These are phyloP conservation scores for Drosophila kokeensis DNA, from an alignment of 2,888 invertebrate species.

Conservation along the genomic window DNA sequence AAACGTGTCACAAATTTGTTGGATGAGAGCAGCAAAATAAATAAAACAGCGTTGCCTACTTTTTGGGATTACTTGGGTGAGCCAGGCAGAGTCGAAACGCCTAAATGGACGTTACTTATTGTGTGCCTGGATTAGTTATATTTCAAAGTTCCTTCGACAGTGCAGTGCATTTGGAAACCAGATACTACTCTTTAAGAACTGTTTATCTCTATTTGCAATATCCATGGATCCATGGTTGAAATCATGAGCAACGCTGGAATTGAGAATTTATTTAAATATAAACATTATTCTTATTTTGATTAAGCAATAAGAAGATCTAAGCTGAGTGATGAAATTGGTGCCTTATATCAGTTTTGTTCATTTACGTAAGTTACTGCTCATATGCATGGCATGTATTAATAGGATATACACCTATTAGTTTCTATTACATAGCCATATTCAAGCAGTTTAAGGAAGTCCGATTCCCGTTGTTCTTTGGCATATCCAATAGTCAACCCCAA, in stretches of 20 bases:
- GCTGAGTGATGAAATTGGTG: neutral
- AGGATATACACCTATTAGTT: neutral
- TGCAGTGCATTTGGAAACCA: neutral
- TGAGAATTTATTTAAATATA: neutral
- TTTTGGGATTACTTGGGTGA: constrained; percentile 50
- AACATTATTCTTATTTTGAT: neutral
- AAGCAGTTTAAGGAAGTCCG: neutral
- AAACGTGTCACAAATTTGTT: constrained; percentile 78
- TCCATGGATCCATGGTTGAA: neutral
- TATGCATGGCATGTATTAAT: neutral
- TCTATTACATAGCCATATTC: neutral
- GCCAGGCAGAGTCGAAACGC: constrained; percentile 13
- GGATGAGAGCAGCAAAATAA: constrained; percentile 7
- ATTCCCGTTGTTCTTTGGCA: neutral
- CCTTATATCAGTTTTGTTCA: neutral
- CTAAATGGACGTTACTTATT: constrained; percentile 28
- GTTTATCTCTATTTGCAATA: neutral
- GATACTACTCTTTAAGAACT: neutral
- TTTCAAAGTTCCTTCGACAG: constrained; percentile 2
- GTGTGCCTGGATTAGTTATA: constrained; percentile 34
- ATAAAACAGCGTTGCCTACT: constrained; percentile 55
- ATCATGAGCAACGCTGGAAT: neutral
- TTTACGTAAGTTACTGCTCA: neutral
- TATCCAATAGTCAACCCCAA: constrained; percentile 29
- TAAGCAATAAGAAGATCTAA: neutral